A percentile compares a stretch with the other conserved stretches of the same genome.
Evolutionary conservation across 2,797 vertebrate species (phyloP).

Genomic region (Parambassis ranga): DNA sequence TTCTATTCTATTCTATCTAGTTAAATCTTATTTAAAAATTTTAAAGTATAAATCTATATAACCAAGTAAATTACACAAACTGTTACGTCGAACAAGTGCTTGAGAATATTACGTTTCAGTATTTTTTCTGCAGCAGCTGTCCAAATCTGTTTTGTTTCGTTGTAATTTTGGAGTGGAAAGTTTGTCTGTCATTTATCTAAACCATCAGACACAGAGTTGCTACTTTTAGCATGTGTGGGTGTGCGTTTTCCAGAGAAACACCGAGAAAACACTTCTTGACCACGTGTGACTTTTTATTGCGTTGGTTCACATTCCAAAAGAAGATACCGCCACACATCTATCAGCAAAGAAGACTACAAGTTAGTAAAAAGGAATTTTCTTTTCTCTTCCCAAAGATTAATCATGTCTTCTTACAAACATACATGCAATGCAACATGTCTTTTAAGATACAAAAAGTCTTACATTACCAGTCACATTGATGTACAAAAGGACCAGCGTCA

Average conservation of each 20-base stretch:
- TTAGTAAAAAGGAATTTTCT: constrained; percentile 74
- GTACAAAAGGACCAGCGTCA: constrained; percentile 58
- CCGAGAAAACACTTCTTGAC: constrained; percentile 63
- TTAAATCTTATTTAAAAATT: no score
- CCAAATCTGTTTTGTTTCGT: no score
- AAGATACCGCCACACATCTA: constrained; percentile 78
- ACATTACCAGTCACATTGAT: constrained; percentile 52
- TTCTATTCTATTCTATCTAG: no score
- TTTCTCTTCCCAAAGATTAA: constrained; percentile 65
- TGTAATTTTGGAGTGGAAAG: no score
- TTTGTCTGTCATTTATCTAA: no score
- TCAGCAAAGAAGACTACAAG: constrained; percentile 79
- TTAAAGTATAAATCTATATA: no score
- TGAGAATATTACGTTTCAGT: no score
- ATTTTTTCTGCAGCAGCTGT: no score
- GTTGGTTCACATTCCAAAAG: constrained; percentile 74
- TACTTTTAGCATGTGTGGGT: neutral
- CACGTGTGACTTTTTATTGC: constrained; percentile 78
- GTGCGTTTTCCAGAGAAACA: constrained; percentile 44
- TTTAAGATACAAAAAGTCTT: constrained; percentile 63
- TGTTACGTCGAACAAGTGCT: no score
- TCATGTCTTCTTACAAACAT: constrained; percentile 73
- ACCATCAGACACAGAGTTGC: no score
- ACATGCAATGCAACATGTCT: constrained; percentile 63
- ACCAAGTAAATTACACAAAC: no score